These are phyloP conservation scores for Papilio gigon DNA, from an alignment of 2,888 invertebrate genomes.

Conservation along the genomic window DNA sequence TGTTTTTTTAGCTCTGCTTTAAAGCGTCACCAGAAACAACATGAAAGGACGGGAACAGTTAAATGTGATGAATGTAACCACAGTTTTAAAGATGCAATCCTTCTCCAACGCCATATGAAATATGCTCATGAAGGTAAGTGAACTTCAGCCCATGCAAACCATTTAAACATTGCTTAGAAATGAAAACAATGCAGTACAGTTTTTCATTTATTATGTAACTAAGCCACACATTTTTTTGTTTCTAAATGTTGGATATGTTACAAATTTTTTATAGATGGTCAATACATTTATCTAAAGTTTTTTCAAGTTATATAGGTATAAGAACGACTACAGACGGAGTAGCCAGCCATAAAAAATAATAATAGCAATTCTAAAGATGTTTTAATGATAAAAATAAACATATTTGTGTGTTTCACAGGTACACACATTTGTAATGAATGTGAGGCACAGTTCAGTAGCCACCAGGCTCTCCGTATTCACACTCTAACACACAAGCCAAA, in stretches of 20 bases:
- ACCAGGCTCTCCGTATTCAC: constrained; percentile 67
- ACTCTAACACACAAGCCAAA: constrained; percentile 66
- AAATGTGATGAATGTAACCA: constrained; percentile 64
- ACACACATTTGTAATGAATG: constrained; percentile 66
- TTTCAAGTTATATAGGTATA: no score
- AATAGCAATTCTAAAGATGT: no score
- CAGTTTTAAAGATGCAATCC: constrained; percentile 67
- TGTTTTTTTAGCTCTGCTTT: constrained; percentile 65
- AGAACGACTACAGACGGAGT: no score
- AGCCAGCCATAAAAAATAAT: no score
- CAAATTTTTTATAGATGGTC: no score
- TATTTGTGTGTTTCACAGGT: no score
- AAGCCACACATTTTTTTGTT: background rate
- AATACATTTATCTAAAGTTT: no score
- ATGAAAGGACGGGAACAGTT: constrained; percentile 65
- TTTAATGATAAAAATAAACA: no score
- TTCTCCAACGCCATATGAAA: constrained; percentile 70
- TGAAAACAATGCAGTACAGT: background rate
- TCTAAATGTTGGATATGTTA: no score
- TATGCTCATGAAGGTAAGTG: constrained; percentile 74
- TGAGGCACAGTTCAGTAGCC: constrained; percentile 63
- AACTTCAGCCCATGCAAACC: no score
- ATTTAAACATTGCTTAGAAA: background rate
- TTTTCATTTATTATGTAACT: background rate
- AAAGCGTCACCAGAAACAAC: constrained; percentile 73